These are phyloP conservation scores for Polydrusus cervinus DNA, from an alignment of 2,888 invertebrate genomes.

Conservation along the genomic window DNA sequence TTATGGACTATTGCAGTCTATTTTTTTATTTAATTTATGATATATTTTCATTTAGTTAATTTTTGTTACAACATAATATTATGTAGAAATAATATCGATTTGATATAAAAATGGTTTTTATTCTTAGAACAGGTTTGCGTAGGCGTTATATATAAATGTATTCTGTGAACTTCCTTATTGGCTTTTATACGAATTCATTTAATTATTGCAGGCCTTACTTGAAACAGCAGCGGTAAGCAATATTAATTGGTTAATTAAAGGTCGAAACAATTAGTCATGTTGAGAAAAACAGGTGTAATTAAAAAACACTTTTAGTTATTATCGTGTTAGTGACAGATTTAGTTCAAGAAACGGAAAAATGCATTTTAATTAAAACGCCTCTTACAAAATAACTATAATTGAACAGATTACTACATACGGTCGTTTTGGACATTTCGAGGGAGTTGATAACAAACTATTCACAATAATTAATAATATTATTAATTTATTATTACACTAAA, in stretches of 20 bases:
- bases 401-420: no score
- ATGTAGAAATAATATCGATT: no score
- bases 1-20: no score
- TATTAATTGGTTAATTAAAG: conserved; percentile 43
- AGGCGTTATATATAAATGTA: not conserved
- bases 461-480: no score
- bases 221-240: conserved; percentile 30
- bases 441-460: no score
- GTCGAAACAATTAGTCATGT: conserved; percentile 39
- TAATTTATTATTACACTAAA: no score
- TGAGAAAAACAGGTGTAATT: conserved; percentile 22
- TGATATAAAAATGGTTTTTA: no score
- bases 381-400: no score
- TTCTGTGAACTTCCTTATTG: conserved; percentile 29
- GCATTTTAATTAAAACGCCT: not conserved
- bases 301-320: conserved; percentile 17
- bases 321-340: not conserved
- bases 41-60: no score
- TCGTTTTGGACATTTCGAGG: no score
- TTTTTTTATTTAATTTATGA: no score
- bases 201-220: conserved; percentile 26
- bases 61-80: no score
- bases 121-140: not conserved
- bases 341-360: conserved; percentile 6
- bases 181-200: conserved; percentile 27